Base-by-base conservation (phyloP, 2,113 vertebrate genomes). In the Corvus moneduloides region DNA sequence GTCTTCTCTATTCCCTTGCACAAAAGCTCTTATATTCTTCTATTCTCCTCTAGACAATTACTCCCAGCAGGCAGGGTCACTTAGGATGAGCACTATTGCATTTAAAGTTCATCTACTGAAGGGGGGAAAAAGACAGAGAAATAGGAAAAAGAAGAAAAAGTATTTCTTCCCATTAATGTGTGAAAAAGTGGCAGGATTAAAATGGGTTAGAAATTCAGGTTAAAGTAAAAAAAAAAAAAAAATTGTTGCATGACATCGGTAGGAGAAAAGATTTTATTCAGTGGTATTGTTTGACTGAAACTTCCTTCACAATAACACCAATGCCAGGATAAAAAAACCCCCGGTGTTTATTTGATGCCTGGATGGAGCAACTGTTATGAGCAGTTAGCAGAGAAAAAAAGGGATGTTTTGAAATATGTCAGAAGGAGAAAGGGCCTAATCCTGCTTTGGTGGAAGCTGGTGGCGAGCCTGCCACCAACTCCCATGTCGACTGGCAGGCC, bases 31-130 rank as follows among this genome's bases (percentile, higher is more conserved):
- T 85, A 58, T 89, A 94, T 95, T 97, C 96, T 85, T 94, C 97
- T 91, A 89, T 97, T 98, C 97, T 97, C 87, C 96, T 90, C 52
- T 92, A 97, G 97, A 98, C 97, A 98, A 98, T 97, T 94, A 87
- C 94, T 96, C 96, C 92, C 96, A 87, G 97, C 97, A 95, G 95
- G 98, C 92, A 96, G 95, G 98, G 97, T 96, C 95, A 92, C 94
- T 95, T 95, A 64, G 91, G 97, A 93, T 84, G 96, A 96, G 93
- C 91, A 41, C 93, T 88, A 91, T 92, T 93, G 96, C 97, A 95
- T 94, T 91, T 96, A 95, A 95, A 97, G 97, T 97, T 97, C 97
- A 97, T 95, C 93, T 92, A 43, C 91, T 19, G 68, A 96, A 94
- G 91, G 72, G 83, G 62, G 71, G 84, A 0, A 17, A 90, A 96